Evolutionary conservation across 1,140 invertebrate species (phyloP).

Genomic region (Leptinotarsa defecta): DNA sequence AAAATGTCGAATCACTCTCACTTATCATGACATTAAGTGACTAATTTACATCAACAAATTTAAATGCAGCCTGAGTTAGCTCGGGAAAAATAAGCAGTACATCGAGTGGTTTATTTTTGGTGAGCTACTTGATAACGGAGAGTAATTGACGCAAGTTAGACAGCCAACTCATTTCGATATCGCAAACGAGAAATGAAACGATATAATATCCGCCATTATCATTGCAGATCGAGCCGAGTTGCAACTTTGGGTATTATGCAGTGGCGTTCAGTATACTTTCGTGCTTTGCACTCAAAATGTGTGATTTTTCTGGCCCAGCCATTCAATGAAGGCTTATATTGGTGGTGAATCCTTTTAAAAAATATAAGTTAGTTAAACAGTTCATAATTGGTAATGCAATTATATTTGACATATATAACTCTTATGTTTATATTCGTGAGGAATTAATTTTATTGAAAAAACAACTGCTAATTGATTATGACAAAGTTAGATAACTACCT

Average conservation of each 20-base stretch:
- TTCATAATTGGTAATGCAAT: no score
- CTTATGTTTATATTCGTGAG: no score
- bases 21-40: neutral
- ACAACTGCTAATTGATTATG: no score
- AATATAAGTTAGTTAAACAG: no score
- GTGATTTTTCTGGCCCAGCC: no score
- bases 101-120: conserved; percentile 5
- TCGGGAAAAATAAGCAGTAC: neutral
- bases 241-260: neutral
- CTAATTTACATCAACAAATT: neutral
- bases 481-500: no score
- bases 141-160: neutral
- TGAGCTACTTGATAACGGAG: neutral
- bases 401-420: no score
- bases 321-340: no score
- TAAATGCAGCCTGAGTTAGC: neutral
- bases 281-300: no score
- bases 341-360: no score
- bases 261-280: neutral
- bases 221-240: neutral
- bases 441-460: no score
- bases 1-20: neutral
- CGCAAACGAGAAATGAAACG: neutral
- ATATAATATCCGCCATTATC: conserved; percentile 3
- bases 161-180: conserved; percentile 1